phyloP scores from a whole-genome alignment of 2,888 invertebrate species.

The Abrostola triplasia region DNA sequence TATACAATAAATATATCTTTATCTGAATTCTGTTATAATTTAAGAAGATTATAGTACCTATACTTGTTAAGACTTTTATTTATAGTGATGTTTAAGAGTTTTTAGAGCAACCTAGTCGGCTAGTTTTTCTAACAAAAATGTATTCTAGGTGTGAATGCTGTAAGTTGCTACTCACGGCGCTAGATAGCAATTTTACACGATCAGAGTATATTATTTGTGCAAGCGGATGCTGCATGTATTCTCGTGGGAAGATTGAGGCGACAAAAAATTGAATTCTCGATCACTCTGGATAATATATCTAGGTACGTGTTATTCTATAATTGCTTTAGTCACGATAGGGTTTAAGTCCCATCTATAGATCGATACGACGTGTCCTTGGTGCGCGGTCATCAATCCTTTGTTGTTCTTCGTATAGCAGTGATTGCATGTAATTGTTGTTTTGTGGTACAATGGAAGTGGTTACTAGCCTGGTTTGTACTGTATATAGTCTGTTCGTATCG shows the following conservation, averaged over 20 bases:
- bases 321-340: conserved; percentile 69
- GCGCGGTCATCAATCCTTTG: conserved; percentile 47
- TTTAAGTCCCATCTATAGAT: conserved; percentile 68
- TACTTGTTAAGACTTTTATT: too few species aligned
- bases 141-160: too few species aligned
- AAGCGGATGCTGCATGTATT: neutral
- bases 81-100: too few species aligned
- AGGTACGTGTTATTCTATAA: conserved; percentile 59
- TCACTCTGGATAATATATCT: conserved; percentile 21
- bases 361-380: conserved; percentile 58
- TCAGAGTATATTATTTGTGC: too few species aligned
- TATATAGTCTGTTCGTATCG: conserved; percentile 5
- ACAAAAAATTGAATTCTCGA: conserved; percentile 23
- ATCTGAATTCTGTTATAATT: too few species aligned
- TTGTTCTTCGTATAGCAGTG: conserved; percentile 27
- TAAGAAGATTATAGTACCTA: too few species aligned
- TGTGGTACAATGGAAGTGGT: conserved; percentile 33
- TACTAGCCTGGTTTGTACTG: conserved; percentile 13
- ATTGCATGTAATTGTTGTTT: conserved; percentile 38
- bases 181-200: too few species aligned
- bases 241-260: neutral
- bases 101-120: too few species aligned
- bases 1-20: too few species aligned
- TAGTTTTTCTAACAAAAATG: too few species aligned
- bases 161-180: too few species aligned